phyloP scores from a whole-genome alignment of 2,113 vertebrate genomes.

The Pomatostomus ruficeps region DNA sequence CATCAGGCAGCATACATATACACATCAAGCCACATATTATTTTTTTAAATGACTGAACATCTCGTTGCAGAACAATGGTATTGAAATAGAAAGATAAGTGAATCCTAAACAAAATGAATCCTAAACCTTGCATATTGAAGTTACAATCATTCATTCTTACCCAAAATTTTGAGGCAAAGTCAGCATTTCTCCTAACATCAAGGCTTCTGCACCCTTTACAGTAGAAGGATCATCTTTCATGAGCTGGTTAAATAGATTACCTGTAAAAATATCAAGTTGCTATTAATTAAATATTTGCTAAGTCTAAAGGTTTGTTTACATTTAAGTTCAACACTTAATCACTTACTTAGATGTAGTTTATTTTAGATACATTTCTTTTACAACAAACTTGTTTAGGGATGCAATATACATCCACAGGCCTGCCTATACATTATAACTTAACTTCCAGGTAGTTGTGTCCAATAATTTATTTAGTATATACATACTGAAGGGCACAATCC shows the following conservation, averaged over 20 bases:
- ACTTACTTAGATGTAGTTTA: background rate
- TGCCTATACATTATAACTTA: background rate
- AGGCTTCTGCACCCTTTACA: conserved; percentile 89
- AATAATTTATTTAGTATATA: background rate
- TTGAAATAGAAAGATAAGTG: background rate
- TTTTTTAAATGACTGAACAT: background rate
- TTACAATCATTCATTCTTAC: conserved; percentile 67
- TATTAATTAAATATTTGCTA: background rate
- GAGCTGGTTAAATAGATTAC: conserved; percentile 85
- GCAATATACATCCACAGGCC: background rate
- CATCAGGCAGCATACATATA: background rate
- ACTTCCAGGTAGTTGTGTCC: background rate
- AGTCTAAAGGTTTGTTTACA: background rate
- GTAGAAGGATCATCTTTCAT: conserved; percentile 95
- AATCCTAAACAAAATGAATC: background rate
- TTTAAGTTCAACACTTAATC: background rate
- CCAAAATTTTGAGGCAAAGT: conserved; percentile 98
- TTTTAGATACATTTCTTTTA: background rate
- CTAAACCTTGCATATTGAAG: background rate
- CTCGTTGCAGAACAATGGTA: background rate
- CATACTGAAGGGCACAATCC: background rate
- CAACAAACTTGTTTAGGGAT: background rate
- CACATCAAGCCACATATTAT: background rate
- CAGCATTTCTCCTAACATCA: conserved; percentile 98
- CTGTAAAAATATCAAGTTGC: conserved; percentile 63